Evolutionary conservation across 2,797 vertebrate genomes (phyloP).

Genomic region (Acropternis orthonyx): DNA sequence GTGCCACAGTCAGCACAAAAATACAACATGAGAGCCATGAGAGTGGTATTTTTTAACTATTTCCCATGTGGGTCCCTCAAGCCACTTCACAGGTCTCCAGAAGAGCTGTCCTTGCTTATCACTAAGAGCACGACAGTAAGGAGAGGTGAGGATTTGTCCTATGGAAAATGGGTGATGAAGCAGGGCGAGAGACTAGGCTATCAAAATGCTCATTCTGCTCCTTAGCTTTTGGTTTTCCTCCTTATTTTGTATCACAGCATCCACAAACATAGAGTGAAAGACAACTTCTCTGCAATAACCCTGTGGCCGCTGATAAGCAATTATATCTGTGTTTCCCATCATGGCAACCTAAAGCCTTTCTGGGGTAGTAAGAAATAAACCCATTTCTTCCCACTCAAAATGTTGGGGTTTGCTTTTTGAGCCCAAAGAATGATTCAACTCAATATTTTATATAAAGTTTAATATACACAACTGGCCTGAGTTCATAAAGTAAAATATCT

Average conservation of each 20-base stretch:
- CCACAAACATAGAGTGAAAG: neutral
- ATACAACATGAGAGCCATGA: neutral
- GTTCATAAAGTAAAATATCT: constrained; percentile 17
- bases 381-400: neutral
- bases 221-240: neutral
- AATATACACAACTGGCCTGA: neutral
- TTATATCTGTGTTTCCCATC: neutral
- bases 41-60: neutral
- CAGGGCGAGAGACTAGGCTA: neutral
- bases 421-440: neutral
- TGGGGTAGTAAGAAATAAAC: neutral
- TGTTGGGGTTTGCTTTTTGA: neutral
- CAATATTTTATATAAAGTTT: neutral
- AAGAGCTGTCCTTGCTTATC: neutral
- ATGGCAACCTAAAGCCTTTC: neutral
- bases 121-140: neutral
- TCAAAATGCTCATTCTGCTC: neutral
- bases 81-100: neutral
- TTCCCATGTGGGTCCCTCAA: neutral
- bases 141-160: neutral
- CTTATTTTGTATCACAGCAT: neutral
- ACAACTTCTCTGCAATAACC: neutral
- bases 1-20: neutral
- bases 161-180: neutral
- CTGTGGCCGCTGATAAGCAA: neutral